Base-by-base conservation (phyloP, 2,797 vertebrate species). In the Adelosebastes latens region DNA sequence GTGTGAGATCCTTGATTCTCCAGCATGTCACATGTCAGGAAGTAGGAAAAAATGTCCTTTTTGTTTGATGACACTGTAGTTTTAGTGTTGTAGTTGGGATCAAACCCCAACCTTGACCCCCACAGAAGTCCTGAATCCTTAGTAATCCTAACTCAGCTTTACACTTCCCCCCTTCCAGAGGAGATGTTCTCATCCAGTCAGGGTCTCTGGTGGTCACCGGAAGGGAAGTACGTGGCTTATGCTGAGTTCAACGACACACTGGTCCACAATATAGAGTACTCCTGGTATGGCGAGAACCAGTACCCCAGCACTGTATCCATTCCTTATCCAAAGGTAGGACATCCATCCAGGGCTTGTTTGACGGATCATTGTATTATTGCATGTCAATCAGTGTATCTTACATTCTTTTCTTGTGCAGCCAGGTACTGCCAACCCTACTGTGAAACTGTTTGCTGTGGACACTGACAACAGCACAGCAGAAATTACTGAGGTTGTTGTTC, bases 171-270 rank as follows among this genome's bases (percentile, higher is more conserved):
- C 4, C 29, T 72, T 89, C 89, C 92, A 99, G 99, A 99, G 97
- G 98, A 99, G 94, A 98, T 99, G 98, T 97, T 98, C 83, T 97
- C 97, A 6, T 94, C 96, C 83, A 96, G 91, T 86, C 95, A 96
- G 73, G 98, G 96, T 39, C 79, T 98, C 29, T 99, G 98, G 98
- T 99, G 98, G 98, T 99, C 99, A 83, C 97, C 98, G 60, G 96
- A 93, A 77, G 97, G 96, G 79, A 96, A 85, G 78, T 96, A 95
- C 60, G 85, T 99, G 92, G 97, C 98, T n/a, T 99, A 97, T 2
- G 94, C 94, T n/a, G 90, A 97, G 80, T 97, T 98, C 91, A 98
- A 99, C 71, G 98, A 99, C 86, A 96, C 95, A 1, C 77, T 87
- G 9, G 98, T 99, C 86, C 96, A 96, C 80, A 83, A 80, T 60